Percentiles rank a stretch among this genome's conserved stretches.
These are phyloP conservation scores for Rhizoglyphus robini DNA, from an alignment of 1,140 invertebrate species.

Conservation along the genomic window DNA sequence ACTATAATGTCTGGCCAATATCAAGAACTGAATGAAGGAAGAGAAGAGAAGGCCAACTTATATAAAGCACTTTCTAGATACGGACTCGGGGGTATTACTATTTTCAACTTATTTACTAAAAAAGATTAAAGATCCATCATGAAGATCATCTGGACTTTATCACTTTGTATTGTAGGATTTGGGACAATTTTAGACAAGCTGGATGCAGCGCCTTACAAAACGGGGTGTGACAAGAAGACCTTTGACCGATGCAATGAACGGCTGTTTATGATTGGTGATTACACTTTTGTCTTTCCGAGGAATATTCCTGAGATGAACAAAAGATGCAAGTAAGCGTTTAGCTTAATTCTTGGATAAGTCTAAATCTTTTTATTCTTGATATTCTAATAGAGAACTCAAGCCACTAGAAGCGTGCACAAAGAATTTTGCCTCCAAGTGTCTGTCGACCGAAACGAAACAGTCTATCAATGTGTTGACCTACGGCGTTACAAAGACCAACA, in stretches of 20 bases:
- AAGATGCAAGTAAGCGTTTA: slow-evolving; percentile 7
- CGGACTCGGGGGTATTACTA: too few species aligned
- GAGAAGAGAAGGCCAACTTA: too few species aligned
- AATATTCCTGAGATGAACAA: neutral
- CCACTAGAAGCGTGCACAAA: neutral
- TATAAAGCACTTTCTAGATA: too few species aligned
- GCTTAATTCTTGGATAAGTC: too few species aligned
- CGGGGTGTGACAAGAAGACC: neutral
- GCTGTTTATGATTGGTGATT: slow-evolving; percentile 1
- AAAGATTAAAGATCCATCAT: neutral
- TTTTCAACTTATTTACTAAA: too few species aligned
- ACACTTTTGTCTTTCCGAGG: neutral
- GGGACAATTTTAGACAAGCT: neutral
- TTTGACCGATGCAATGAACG: neutral
- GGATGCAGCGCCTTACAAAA: neutral
- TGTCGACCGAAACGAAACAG: neutral
- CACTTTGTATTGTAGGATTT: neutral
- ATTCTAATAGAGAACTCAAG: neutral
- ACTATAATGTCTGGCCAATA: too few species aligned
- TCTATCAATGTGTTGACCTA: neutral
- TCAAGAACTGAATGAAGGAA: too few species aligned
- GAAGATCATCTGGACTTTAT: neutral
- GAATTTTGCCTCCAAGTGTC: neutral
- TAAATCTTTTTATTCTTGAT: neutral
- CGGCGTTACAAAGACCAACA: neutral